phyloP scores from a whole-genome alignment of 2,888 invertebrate genomes.

The Tillus elongatus region DNA sequence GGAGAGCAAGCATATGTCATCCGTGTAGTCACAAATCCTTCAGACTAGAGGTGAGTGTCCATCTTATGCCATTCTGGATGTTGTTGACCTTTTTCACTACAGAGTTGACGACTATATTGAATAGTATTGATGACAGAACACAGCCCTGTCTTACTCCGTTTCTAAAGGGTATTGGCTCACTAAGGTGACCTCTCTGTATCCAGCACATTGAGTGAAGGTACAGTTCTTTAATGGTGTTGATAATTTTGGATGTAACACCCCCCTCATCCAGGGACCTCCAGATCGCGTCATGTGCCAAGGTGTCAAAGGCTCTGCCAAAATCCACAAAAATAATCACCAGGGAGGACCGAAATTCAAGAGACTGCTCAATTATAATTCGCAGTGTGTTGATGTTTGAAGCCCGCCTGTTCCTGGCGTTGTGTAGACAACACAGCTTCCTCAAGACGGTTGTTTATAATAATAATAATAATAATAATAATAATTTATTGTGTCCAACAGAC shows the following conservation, averaged over 20 bases:
- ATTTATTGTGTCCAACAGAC: no score
- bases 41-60: not conserved
- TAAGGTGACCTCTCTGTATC: not conserved
- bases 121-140: not conserved
- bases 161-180: not conserved
- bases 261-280: not conserved
- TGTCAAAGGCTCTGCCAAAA: no score
- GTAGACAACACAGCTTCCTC: no score
- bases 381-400: not conserved
- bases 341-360: not conserved
- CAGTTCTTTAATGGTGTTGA: not conserved
- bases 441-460: no score
- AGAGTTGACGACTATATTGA: no score
- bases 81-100: no score
- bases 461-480: no score
- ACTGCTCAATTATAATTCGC: not conserved
- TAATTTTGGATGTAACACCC: not conserved
- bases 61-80: constrained; percentile 1
- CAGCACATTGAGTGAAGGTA: not conserved
- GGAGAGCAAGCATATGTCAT: not conserved
- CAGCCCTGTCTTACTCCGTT: constrained; percentile 1
- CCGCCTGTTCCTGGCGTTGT: no score
- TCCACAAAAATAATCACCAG: not conserved
- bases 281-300: no score
- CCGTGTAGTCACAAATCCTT: constrained; percentile 1